A percentile compares a stretch with the other conserved stretches of the same genome.
These are phyloP conservation scores for Calephelis perditalis DNA, from an alignment of 2,888 invertebrate species.

Conservation along the genomic window DNA sequence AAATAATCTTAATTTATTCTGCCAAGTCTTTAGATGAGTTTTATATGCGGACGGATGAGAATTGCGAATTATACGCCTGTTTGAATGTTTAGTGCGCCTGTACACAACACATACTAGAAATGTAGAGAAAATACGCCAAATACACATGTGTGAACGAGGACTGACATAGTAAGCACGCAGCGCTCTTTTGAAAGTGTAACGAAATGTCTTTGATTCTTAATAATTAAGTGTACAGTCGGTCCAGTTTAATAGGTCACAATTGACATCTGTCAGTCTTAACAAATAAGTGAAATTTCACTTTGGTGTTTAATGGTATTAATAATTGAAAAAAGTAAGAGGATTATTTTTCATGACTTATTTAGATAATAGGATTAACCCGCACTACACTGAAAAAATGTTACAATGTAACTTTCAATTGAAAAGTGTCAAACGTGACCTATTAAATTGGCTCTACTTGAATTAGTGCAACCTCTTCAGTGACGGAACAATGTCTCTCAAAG, in stretches of 20 bases:
- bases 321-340: no score
- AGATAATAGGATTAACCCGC: no score
- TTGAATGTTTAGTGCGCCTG: conserved; percentile 8
- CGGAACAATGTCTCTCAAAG: background rate
- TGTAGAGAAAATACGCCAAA: conserved; percentile 5
- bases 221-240: conserved; percentile 1
- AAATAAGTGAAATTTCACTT: no score
- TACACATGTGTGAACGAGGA: conserved; percentile 7
- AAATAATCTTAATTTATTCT: conserved; percentile 6
- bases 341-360: no score
- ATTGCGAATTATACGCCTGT: conserved; percentile 1
- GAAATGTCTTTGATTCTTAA: conserved; percentile 10
- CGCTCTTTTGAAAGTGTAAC: conserved; percentile 4
- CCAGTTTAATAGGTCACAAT: no score
- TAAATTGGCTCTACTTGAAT: background rate
- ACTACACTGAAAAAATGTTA: no score
- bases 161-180: background rate
- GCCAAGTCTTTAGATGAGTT: conserved; percentile 8
- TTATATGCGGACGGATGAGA: conserved; percentile 9
- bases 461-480: background rate
- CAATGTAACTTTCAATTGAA: no score
- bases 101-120: conserved; percentile 6
- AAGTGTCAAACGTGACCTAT: no score
- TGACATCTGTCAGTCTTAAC: no score
- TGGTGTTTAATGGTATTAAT: no score